Evolutionary conservation across 2,113 vertebrate genomes (phyloP).

Genomic region (Pagrus major): DNA sequence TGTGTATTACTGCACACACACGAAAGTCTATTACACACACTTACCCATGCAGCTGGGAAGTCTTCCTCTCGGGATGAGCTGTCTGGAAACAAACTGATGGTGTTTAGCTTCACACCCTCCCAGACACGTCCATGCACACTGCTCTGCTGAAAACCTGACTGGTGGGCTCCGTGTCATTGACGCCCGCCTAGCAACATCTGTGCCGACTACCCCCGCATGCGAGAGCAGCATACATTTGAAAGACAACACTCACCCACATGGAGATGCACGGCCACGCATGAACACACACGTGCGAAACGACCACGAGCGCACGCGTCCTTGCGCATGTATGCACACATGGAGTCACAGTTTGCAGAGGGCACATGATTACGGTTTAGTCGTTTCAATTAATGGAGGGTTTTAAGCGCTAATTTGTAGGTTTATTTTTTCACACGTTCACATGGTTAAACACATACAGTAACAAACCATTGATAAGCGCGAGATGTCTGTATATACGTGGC

Average conservation of each 20-base stretch:
- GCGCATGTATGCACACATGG: not conserved
- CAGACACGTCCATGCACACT: conserved; percentile 59
- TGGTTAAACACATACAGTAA: conserved; percentile 9
- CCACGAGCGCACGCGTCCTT: not conserved
- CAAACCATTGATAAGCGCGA: not conserved
- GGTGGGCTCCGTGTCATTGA: conserved; percentile 59
- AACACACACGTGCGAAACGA: not conserved
- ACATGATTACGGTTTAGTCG: not conserved
- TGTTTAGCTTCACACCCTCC: conserved; percentile 72
- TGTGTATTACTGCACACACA: conserved; percentile 12
- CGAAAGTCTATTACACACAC: conserved; percentile 6
- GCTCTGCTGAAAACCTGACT: conserved; percentile 68
- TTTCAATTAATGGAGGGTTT: conserved; percentile 9
- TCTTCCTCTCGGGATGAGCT: conserved; percentile 48
- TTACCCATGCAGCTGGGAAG: conserved; percentile 53
- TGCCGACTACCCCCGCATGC: conserved; percentile 36
- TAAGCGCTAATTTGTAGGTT: conserved; percentile 20
- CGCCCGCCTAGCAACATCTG: conserved; percentile 62
- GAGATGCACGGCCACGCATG: not conserved
- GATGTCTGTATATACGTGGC: not conserved
- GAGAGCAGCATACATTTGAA: conserved; percentile 11
- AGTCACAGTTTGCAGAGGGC: not conserved
- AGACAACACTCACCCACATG: conserved; percentile 30
- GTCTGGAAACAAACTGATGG: conserved; percentile 71
- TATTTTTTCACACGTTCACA: conserved; percentile 16